Evolutionary conservation across 1,140 invertebrate genomes (phyloP).

Genomic region (Asobara japonica): DNA sequence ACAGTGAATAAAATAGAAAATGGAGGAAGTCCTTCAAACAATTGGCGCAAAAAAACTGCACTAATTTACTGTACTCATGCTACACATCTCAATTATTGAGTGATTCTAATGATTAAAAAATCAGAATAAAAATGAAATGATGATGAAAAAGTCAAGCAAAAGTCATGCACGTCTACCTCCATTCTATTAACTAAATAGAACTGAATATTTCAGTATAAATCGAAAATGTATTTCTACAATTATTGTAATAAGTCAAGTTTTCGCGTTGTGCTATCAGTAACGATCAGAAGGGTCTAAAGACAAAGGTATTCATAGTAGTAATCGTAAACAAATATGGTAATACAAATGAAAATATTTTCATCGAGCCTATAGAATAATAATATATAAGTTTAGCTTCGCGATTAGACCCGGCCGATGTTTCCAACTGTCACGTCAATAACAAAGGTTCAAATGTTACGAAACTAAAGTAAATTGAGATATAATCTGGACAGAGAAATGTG

Average conservation of each 20-base stretch:
- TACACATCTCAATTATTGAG: neutral
- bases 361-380: neutral
- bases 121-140: neutral
- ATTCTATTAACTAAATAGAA: neutral
- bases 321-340: neutral
- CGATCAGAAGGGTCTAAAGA: slow-evolving; percentile 1
- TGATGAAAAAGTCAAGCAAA: slow-evolving; percentile 10
- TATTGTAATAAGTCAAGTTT: neutral
- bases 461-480: neutral
- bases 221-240: neutral
- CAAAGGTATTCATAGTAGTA: neutral
- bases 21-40: neutral
- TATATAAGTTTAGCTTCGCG: neutral
- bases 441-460: neutral
- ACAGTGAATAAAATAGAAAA: neutral
- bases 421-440: neutral
- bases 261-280: neutral
- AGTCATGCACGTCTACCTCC: neutral
- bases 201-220: neutral
- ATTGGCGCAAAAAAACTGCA: slow-evolving; percentile 15
- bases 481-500: neutral
- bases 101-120: neutral
- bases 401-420: neutral
- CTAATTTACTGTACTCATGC: neutral
- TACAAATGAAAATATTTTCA: neutral